phyloP scores from a whole-genome alignment of 1,140 invertebrate species.

The Heliconius nattereri region DNA sequence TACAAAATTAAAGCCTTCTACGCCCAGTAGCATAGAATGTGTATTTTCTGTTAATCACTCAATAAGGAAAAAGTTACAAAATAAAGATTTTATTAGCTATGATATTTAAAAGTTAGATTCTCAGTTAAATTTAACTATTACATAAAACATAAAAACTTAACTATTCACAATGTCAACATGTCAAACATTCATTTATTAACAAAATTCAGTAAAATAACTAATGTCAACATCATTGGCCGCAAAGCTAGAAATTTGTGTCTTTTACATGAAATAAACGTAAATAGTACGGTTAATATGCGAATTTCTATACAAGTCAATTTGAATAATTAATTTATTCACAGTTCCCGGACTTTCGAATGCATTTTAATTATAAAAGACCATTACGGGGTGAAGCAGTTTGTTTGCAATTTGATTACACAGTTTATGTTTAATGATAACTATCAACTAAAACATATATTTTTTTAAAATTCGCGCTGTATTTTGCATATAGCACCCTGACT shows the following conservation, averaged over 20 bases:
- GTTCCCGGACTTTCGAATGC: neutral
- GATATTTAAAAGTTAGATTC: no score
- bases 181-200: neutral
- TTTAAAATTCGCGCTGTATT: neutral
- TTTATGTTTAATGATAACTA: neutral
- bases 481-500: neutral
- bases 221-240: neutral
- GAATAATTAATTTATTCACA: constrained; percentile 13
- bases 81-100: no score
- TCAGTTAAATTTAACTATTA: no score
- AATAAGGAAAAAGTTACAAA: no score
- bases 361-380: constrained; percentile 14
- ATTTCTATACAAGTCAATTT: neutral
- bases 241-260: neutral
- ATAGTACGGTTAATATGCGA: neutral
- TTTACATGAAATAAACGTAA: constrained; percentile 3
- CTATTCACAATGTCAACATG: neutral
- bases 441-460: neutral
- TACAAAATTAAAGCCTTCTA: no score
- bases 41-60: no score
- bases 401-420: neutral
- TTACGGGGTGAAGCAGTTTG: neutral
- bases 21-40: no score
- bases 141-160: no score
- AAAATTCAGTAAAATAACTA: neutral